Conservation (phyloP, 2,113 vertebrate genomes). For the Pteronura brasiliensis region DNA sequence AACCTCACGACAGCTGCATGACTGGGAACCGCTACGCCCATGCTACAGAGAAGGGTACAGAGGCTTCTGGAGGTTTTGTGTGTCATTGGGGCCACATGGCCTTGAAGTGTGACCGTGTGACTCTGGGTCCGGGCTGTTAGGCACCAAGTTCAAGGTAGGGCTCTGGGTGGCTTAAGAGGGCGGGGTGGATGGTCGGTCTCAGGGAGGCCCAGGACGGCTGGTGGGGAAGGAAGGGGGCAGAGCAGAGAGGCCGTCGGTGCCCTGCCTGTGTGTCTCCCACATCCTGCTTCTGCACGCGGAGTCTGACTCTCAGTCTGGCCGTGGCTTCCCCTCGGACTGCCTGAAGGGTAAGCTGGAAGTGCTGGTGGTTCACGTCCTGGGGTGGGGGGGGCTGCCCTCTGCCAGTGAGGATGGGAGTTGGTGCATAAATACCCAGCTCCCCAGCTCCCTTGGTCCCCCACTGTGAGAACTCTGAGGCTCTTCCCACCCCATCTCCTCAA, state of each 20-base stretch:
- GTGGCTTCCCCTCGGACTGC: background rate
- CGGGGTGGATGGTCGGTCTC: fast-evolving
- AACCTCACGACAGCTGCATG: background rate
- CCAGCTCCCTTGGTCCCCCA: background rate
- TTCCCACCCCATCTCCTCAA: background rate
- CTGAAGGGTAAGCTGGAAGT: background rate
- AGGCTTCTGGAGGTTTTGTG: background rate
- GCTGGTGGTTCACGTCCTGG: background rate
- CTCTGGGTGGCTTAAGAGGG: background rate
- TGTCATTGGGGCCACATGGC: background rate
- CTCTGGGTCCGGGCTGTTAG: background rate
- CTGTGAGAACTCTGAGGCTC: background rate
- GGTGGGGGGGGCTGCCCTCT: background rate
- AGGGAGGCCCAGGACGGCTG: background rate
- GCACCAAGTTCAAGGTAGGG: background rate
- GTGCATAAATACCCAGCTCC: no score
- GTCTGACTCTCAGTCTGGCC: background rate
- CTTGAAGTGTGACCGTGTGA: background rate
- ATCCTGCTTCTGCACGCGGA: background rate
- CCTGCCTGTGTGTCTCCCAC: no score
- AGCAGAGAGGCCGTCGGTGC: background rate
- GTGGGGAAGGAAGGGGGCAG: background rate
- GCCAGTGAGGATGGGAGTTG: background rate
- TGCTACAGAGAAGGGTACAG: conserved; percentile 6
- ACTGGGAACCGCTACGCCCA: fast-evolving